Evolutionary conservation across 2,888 invertebrate species (phyloP).

Genomic region (Brassicogethes aeneus): DNA sequence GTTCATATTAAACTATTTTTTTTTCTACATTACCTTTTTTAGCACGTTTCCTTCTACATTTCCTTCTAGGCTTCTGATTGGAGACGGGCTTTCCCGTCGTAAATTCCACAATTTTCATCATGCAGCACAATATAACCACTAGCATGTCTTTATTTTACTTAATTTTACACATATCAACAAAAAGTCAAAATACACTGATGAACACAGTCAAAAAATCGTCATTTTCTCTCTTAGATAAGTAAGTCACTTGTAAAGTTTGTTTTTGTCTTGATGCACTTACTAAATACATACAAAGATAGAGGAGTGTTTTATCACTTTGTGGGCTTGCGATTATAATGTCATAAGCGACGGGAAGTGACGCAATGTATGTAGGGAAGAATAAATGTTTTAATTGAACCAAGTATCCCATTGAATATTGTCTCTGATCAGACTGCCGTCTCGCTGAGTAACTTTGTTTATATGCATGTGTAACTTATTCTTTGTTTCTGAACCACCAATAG

Average conservation of each 20-base stretch:
- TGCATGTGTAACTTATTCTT: no score
- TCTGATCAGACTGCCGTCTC: no score
- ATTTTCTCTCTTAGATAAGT: no score
- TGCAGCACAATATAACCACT: constrained; percentile 50
- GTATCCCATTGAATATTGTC: no score
- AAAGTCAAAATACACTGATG: no score
- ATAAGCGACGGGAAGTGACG: neutral
- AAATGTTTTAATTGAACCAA: neutral
- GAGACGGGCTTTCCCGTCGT: constrained; percentile 35
- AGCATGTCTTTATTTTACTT: constrained; percentile 39
- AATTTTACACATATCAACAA: no score
- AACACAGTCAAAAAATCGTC: no score
- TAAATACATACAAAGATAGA: no score
- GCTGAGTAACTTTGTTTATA: no score
- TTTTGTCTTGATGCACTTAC: no score
- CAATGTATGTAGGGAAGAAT: neutral
- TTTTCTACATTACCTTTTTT: constrained; percentile 20
- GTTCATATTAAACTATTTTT: neutral
- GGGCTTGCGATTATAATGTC: neutral
- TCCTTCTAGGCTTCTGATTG: constrained; percentile 12
- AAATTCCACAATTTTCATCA: constrained; percentile 53
- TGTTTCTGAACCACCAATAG: no score
- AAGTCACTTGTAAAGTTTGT: no score
- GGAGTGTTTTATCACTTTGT: neutral
- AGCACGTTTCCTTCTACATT: constrained; percentile 18